Base-by-base conservation (phyloP, 30 jellyfish, hydroid and myxozoan genomes). In the Turritopsis rubra region DNA sequence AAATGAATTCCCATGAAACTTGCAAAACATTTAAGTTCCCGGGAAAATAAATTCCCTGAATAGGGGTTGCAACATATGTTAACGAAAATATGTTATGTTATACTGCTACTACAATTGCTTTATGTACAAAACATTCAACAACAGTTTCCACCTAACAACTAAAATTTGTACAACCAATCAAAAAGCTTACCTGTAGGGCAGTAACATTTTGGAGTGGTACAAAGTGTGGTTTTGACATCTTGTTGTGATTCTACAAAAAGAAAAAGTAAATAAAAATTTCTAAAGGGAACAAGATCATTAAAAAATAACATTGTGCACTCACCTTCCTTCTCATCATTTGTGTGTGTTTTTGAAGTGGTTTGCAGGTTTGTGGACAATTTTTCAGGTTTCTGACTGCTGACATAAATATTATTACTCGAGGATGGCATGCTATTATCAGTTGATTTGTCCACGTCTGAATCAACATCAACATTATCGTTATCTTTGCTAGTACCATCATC, bases 141-240 rank as follows among this genome's bases (percentile, higher is more conserved):
- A n/a, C n/a, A n/a, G n/a, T n/a, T n/a, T n/a, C n/a, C n/a, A n/a
- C n/a, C n/a, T n/a, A n/a, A n/a, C n/a, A n/a, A n/a, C n/a, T n/a
- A n/a, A n/a, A n/a, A n/a, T n/a, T n/a, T n/a, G n/a, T 41, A 41
- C 60, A 41, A 41, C 13, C 5, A 3, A 41, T 41, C 13, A 41
- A 41, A 41, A 41, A 41, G 5, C 77, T 68, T 68, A 68, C 77
- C 77, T 68, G 4, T 27, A n/a, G 77, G 77, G 30, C 77, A 68
- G 8, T 68, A 7, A 27, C 77, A 68, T 68, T 68, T 68, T 27
- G 28, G 28, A 0, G 77, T 68, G 77, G 77, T 16, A 68, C 77
- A 68, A 68, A 22, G 77, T 0, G 77, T 68, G 9, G 22, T 68
- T 68, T 27, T 22, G 21, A n/a, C 60, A 41, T 13, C 60, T 41